Base-by-base conservation (phyloP, 2,888 invertebrate genomes). In the Tolmerus cingulatus region DNA sequence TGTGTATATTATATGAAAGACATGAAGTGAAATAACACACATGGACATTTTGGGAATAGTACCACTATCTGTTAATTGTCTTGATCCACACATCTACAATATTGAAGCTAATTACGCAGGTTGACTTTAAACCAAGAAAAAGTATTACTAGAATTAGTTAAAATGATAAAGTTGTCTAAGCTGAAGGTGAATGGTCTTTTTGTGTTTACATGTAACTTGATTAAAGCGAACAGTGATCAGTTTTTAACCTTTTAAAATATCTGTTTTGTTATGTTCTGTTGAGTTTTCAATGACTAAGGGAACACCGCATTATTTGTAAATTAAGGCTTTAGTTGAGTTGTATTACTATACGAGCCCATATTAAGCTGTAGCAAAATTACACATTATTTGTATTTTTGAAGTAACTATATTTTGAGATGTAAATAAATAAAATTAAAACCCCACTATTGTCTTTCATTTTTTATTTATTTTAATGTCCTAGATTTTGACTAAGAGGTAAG, bases 371-470 rank as follows among this genome's bases (percentile, higher is more conserved):
- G 66, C 66, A 66, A 9, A 78, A 19, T 78, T 78, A 43, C 23
- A 23, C 8, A 19, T 43, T 43, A 43, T 78, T 78, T 78, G 23
- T 78, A 78, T 78, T 77, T 77, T 40, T 77, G 30, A 77, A 77
- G 37, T 77, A 77, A 40, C 16, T 46, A 77, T 37, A 77, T 77
- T 78, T 40, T 19, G 37, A 43, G 19, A 43, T 78, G 78, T 78
- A 78, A 78, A 76, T 76, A 76, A 76, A 76, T 37, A 76, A 76
- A 76, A 76, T 37, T 76, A 76, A 76, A 76, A 76, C 37, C n/a
- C 34, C 76, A 30, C n/a, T 2, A 27, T 12, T 76, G 34, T 27
- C 34, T 76, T 76, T 37, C 14, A 34, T 76, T 76, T 9, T 76
- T 16, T 7, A n/a, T n/a, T 3, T 3, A 76, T 37, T 1, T 19